Evolutionary conservation across 2,113 vertebrate species (phyloP).

Genomic region (Raphicerus campestris): DNA sequence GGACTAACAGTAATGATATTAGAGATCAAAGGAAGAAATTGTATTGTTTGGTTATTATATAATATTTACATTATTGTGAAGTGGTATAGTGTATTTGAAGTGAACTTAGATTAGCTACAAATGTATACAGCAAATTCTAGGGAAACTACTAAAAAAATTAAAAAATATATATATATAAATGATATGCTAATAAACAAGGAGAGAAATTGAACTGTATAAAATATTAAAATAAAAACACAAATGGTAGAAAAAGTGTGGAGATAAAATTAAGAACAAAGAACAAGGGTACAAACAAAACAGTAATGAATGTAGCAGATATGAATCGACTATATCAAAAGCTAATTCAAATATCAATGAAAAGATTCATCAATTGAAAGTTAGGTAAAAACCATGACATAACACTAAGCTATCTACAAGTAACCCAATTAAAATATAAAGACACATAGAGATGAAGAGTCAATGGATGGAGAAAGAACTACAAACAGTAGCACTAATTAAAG

Average conservation of each 20-base stretch:
- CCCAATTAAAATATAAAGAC: background rate
- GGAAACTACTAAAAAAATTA: background rate
- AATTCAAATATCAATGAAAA: background rate
- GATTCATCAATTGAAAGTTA: background rate
- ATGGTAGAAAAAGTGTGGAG: background rate
- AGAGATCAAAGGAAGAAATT: background rate
- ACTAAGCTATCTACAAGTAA: background rate
- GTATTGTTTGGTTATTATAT: background rate
- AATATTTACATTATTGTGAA: background rate
- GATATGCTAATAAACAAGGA: background rate
- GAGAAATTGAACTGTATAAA: background rate
- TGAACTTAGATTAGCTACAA: background rate
- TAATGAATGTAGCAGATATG: background rate
- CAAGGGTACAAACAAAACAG: background rate
- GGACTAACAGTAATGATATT: background rate
- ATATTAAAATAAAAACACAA: background rate
- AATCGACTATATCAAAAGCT: background rate
- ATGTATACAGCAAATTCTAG: background rate
- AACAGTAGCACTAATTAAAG: background rate
- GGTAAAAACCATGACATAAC: background rate
- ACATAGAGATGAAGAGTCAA: background rate
- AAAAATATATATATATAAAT: background rate
- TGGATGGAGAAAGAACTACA: background rate
- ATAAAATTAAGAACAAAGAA: background rate
- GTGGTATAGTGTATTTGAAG: background rate